Evolutionary conservation across 2,888 invertebrate species (phyloP).

Genomic region (Nezara viridula): DNA sequence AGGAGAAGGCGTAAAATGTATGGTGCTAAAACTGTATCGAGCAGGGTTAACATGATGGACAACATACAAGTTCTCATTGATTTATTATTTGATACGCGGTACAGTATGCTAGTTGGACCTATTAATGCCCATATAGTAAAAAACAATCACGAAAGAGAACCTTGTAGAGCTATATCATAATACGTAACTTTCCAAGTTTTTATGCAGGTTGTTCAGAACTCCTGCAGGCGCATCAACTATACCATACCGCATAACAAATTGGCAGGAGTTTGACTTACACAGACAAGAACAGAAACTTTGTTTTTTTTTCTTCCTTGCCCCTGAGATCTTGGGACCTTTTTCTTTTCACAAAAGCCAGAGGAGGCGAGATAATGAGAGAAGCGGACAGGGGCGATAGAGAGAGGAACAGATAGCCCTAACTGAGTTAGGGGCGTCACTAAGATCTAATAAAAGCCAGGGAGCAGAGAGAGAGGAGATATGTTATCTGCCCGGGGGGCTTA

Average conservation of each 20-base stretch:
- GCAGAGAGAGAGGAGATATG: slow-evolving; percentile 47
- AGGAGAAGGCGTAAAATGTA: no score
- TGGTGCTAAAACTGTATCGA: no score
- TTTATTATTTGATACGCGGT: no score
- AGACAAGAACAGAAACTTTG: neutral
- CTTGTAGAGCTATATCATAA: no score
- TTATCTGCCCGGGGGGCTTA: slow-evolving; percentile 44
- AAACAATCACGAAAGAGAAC: no score
- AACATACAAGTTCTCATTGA: no score
- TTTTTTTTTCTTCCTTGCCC: neutral
- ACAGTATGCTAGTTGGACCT: no score
- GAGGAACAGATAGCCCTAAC: slow-evolving; percentile 20
- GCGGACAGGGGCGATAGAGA: neutral
- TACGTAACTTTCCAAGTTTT: no score
- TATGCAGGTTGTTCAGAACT: no score
- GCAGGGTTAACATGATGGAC: no score
- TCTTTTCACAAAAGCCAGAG: neutral
- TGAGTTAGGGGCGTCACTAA: slow-evolving; percentile 51
- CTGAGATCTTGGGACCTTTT: neutral
- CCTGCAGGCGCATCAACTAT: neutral
- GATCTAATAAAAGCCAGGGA: slow-evolving; percentile 49
- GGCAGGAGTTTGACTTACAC: no score
- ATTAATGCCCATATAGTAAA: no score
- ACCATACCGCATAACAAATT: neutral
- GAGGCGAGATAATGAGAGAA: neutral